phyloP scores from a whole-genome alignment of 2,888 invertebrate genomes.

The Iselma pallidipennis region DNA sequence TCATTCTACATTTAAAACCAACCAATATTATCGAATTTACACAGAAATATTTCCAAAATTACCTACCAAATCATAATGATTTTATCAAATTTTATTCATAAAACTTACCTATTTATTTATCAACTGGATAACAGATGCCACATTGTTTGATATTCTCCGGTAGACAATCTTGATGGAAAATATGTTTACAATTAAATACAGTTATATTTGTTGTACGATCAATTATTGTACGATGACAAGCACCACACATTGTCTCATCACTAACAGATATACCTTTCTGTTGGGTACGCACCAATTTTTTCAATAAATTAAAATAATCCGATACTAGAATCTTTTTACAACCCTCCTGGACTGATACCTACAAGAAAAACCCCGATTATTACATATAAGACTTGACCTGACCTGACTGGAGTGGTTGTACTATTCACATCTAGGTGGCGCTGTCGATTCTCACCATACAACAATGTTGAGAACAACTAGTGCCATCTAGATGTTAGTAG shows the following conservation, averaged over 20 bases:
- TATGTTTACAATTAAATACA: slow-evolving; percentile 87
- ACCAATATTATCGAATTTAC: slow-evolving; percentile 63
- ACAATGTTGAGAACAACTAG: no score
- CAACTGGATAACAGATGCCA: slow-evolving; percentile 51
- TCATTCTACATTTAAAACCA: slow-evolving; percentile 62
- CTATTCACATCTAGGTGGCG: no score
- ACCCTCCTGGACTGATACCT: slow-evolving; percentile 86
- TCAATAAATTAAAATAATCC: slow-evolving; percentile 87
- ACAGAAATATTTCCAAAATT: slow-evolving; percentile 59
- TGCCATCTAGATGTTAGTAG: no score
- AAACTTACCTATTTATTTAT: slow-evolving; percentile 36
- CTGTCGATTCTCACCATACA: no score
- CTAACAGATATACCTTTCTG: slow-evolving; percentile 75
- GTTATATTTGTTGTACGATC: slow-evolving; percentile 72
- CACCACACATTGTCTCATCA: slow-evolving; percentile 78
- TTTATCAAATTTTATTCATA: background rate
- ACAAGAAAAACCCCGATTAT: slow-evolving; percentile 27
- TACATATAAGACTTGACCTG: no score
- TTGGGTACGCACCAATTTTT: slow-evolving; percentile 77
- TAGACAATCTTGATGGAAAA: slow-evolving; percentile 85
- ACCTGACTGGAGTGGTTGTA: no score
- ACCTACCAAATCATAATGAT: background rate
- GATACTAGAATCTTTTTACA: slow-evolving; percentile 88
- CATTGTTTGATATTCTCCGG: slow-evolving; percentile 57
- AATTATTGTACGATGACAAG: slow-evolving; percentile 77